Conservation (phyloP, 1,140 invertebrate species). For the Pogonomyrmex californicus region DNA sequence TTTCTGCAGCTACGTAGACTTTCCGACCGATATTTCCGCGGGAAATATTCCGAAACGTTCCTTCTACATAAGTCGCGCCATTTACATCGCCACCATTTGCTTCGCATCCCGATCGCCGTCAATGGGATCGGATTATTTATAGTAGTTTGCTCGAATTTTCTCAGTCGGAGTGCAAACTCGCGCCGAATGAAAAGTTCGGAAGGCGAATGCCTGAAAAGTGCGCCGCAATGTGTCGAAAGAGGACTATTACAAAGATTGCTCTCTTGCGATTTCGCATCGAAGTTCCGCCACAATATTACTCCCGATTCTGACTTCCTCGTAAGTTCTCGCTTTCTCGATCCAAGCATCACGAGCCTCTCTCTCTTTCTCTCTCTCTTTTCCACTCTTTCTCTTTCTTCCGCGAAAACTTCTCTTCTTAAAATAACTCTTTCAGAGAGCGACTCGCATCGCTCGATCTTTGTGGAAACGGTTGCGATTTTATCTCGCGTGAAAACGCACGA, state of each 20-base stretch:
- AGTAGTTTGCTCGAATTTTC: slow-evolving; percentile 11
- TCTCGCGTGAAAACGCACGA: not conserved
- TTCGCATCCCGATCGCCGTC: slow-evolving; percentile 4
- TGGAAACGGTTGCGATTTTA: slow-evolving; percentile 45
- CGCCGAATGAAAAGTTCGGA: slow-evolving; percentile 27
- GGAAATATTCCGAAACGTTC: slow-evolving; percentile 10
- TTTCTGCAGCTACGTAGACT: not conserved
- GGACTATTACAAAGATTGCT: slow-evolving; percentile 47
- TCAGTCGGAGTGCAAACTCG: slow-evolving; percentile 2
- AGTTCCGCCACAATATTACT: slow-evolving; percentile 24
- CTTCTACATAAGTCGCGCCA: not conserved
- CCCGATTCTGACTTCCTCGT: slow-evolving; percentile 41
- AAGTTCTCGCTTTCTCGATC: slow-evolving; percentile 31
- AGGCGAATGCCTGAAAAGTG: slow-evolving; percentile 22
- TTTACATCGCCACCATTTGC: not conserved
- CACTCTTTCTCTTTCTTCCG: not conserved
- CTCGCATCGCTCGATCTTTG: slow-evolving; percentile 32
- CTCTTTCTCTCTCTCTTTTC: not conserved
- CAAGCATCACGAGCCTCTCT: slow-evolving; percentile 24
- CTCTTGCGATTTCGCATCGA: slow-evolving; percentile 28
- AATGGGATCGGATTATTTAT: slow-evolving; percentile 27
- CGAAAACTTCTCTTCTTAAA: slow-evolving; percentile 40
- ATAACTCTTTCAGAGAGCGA: slow-evolving; percentile 36
- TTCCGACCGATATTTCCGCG: not conserved
- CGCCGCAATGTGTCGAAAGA: slow-evolving; percentile 24